Evolutionary conservation across 2,797 vertebrate genomes (phyloP), one percentile per base, ranked within the genome.

Genomic region (Salarias fasciatus): DNA sequence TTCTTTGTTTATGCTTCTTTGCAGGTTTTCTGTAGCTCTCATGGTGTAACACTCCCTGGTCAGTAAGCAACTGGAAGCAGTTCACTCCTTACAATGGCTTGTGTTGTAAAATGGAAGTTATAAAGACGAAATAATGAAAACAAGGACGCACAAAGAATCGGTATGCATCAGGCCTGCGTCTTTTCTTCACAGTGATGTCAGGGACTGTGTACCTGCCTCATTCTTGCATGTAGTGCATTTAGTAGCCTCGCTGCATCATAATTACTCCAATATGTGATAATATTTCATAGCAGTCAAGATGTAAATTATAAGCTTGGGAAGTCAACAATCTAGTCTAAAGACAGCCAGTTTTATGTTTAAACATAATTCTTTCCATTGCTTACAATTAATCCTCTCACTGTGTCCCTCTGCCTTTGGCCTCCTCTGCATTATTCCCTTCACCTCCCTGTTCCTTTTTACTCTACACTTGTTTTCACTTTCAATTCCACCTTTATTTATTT

Each of bases 81-180:
- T 90, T 89, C 72, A 84, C 60, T 82, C 79, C 75, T 76, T 79
- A 65, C 76, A 70, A 85, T 91, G 86, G 70, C 82, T 75, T 69
- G 67, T 83, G 88, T 85, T 75, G 75, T 88, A 88, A 89, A 86
- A 92, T 93, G 92, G 91, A 86, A 33, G 8, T 66, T 68, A 63
- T 90, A 85, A 86, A 83, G 87, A 79, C 82, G 84, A 81, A 75
- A 88, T 70, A 78, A 94, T 94, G 93, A 94, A 94, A 91, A 94
- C 93, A 58, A 83, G 93, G 89, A 94, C 93, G 44, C 92, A 94
- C 88, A 94, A 93, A 92, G 93, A 94, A 90, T 92, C 91, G 92
- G 93, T 94, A 90, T 77, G 90, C 79, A 55, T 52, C 49, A 79
- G 54, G 56, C 52, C 29, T 63, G 9, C 8, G 9, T 61, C 35